phyloP scores from a whole-genome alignment of 2,113 vertebrate species.

The Etheostoma cragini region DNA sequence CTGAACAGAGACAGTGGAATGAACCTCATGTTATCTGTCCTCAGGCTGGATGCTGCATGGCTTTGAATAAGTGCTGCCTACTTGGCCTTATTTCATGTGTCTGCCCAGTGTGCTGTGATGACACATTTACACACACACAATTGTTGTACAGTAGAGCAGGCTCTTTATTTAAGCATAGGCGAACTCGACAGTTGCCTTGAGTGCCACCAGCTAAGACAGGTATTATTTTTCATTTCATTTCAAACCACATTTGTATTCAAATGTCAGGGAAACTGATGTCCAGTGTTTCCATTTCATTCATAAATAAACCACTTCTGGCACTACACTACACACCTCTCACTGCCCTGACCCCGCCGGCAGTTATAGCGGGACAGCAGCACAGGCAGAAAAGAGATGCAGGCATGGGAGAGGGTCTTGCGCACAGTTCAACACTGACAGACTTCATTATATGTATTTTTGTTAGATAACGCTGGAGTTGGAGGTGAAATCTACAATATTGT shows the following conservation, averaged over 20 bases:
- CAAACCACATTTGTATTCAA: not conserved
- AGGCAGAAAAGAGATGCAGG: slow-evolving; percentile 10
- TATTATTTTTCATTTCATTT: not conserved
- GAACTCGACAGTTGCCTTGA: not conserved
- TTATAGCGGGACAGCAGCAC: slow-evolving; percentile 23
- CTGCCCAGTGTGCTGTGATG: slow-evolving; percentile 17
- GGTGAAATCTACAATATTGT: not conserved
- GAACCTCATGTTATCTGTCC: slow-evolving; percentile 11
- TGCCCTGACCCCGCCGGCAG: slow-evolving; percentile 19
- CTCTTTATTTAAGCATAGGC: slow-evolving; percentile 11
- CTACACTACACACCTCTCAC: slow-evolving; percentile 4
- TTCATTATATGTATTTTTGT: slow-evolving; percentile 8
- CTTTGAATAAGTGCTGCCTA: slow-evolving; percentile 35
- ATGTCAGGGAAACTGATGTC: slow-evolving; percentile 20
- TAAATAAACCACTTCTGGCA: slow-evolving; percentile 38
- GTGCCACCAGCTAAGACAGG: not conserved
- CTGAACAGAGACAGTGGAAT: slow-evolving; percentile 23
- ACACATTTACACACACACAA: slow-evolving; percentile 30
- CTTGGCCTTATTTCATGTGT: slow-evolving; percentile 36
- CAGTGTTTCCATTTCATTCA: not conserved
- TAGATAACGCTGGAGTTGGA: slow-evolving; percentile 1
- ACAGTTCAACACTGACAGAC: slow-evolving; percentile 28
- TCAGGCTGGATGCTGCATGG: slow-evolving; percentile 9
- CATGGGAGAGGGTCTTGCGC: slow-evolving; percentile 7
- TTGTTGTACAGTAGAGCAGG: slow-evolving; percentile 12